Evolutionary conservation across 64 coral and sea anemone species (phyloP).

Genomic region (Stichodactyla mertensii): DNA sequence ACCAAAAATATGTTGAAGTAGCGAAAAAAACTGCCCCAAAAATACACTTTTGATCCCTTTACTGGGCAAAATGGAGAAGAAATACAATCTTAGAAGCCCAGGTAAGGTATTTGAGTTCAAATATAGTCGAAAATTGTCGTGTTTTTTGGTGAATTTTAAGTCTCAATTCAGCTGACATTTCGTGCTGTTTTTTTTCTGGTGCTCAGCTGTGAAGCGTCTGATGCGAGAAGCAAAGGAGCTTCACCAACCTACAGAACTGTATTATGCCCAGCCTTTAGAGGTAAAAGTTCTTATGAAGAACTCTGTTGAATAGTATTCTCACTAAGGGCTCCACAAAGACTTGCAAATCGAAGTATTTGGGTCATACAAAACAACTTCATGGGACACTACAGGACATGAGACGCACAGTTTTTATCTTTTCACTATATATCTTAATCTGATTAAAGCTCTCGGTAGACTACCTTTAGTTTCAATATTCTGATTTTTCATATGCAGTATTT

Average conservation of each 20-base stretch:
- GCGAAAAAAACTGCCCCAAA: background rate
- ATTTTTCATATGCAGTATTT: no score
- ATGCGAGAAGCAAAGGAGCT: constrained; percentile 97
- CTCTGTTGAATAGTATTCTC: background rate
- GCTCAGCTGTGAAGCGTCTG: constrained; percentile 87
- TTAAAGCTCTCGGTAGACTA: no score
- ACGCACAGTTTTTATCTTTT: no score
- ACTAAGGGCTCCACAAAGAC: background rate
- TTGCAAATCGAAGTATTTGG: no score
- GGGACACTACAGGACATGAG: no score
- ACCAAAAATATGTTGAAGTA: constrained; percentile 6
- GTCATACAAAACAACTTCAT: no score
- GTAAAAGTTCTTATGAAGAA: constrained; percentile 21
- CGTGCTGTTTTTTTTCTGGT: background rate
- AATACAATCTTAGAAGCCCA: constrained; percentile 89
- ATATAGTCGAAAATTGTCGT: background rate
- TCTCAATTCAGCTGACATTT: background rate
- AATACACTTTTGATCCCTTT: background rate
- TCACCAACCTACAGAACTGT: constrained; percentile 69
- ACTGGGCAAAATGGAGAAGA: constrained; percentile 57
- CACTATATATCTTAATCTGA: no score
- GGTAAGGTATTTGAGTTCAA: constrained; percentile 24
- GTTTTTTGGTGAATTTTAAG: background rate
- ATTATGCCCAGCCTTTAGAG: constrained; percentile 92
- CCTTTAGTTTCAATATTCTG: no score